These are phyloP conservation scores for Noctuana brunneofusca DNA, from an alignment of 2,888 invertebrate genomes.

Conservation along the genomic window DNA sequence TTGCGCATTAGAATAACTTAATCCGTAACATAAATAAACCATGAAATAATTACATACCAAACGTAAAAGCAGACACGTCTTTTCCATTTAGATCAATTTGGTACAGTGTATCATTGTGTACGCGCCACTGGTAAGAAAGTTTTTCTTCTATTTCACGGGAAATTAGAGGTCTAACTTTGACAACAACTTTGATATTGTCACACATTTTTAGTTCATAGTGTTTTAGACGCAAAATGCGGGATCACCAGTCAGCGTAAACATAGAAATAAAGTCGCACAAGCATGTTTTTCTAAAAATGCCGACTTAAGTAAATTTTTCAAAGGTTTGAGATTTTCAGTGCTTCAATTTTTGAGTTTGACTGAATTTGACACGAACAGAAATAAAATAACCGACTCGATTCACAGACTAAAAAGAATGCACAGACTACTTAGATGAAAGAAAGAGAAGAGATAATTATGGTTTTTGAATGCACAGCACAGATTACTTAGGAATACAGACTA, in stretches of 20 bases:
- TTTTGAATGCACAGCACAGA: no score
- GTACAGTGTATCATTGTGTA: constrained; percentile 83
- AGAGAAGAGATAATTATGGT: no score
- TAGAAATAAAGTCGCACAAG: constrained; percentile 11
- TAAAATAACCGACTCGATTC: constrained; percentile 61
- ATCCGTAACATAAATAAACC: background rate
- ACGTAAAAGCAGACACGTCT: constrained; percentile 58
- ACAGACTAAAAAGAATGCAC: no score
- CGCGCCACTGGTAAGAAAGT: constrained; percentile 83
- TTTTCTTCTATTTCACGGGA: constrained; percentile 84
- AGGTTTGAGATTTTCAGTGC: constrained; percentile 17
- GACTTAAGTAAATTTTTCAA: constrained; percentile 26
- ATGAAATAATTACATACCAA: constrained; percentile 57
- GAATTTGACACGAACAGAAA: constrained; percentile 46
- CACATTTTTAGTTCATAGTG: constrained; percentile 69
- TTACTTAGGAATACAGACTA: no score
- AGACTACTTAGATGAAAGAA: no score
- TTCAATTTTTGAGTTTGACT: background rate
- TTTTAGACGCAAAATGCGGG: background rate
- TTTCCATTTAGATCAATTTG: constrained; percentile 80
- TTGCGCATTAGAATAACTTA: constrained; percentile 10
- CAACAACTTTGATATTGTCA: constrained; percentile 89
- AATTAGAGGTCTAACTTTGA: constrained; percentile 88
- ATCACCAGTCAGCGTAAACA: background rate
- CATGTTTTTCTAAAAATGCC: constrained; percentile 31